Evolutionary conservation across 2,888 invertebrate species (phyloP).

Genomic region (Cistogaster globosa): DNA sequence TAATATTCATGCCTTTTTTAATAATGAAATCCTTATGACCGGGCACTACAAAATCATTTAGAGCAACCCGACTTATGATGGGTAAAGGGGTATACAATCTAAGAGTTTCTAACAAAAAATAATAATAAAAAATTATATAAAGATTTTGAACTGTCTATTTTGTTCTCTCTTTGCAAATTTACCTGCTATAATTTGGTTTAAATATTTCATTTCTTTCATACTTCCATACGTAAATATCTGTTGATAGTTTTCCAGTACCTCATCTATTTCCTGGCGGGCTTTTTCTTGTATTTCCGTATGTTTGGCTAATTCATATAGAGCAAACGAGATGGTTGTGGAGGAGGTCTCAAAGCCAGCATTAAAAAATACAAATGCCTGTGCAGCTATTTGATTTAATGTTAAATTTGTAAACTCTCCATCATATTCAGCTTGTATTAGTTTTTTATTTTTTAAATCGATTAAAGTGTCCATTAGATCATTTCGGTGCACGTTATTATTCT

Average conservation of each 20-base stretch:
- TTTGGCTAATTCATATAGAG: constrained; percentile 77
- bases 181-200: constrained; percentile 80
- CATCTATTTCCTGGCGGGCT: constrained; percentile 82
- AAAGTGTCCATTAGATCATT: constrained; percentile 86
- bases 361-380: constrained; percentile 79
- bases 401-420: constrained; percentile 74
- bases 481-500: constrained; percentile 80
- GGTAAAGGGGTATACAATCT: constrained; percentile 85
- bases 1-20: constrained; percentile 79
- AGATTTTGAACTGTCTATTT: constrained; percentile 64
- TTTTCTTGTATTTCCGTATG: constrained; percentile 82
- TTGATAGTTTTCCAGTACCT: constrained; percentile 72
- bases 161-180: constrained; percentile 83
- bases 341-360: constrained; percentile 87
- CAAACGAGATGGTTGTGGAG: constrained; percentile 85
- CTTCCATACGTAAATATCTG: constrained; percentile 77
- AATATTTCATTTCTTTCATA: constrained; percentile 77
- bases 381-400: constrained; percentile 78
- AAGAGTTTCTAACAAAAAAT: constrained; percentile 84
- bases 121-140: no score
- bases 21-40: constrained; percentile 83
- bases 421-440: constrained; percentile 72
- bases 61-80: constrained; percentile 83
- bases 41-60: constrained; percentile 84
- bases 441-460: constrained; percentile 84